Percentiles rank a stretch among this genome's conserved stretches.
These are phyloP conservation scores for Marmota monax DNA, from an alignment of 2,113 vertebrate species.

Conservation along the genomic window DNA sequence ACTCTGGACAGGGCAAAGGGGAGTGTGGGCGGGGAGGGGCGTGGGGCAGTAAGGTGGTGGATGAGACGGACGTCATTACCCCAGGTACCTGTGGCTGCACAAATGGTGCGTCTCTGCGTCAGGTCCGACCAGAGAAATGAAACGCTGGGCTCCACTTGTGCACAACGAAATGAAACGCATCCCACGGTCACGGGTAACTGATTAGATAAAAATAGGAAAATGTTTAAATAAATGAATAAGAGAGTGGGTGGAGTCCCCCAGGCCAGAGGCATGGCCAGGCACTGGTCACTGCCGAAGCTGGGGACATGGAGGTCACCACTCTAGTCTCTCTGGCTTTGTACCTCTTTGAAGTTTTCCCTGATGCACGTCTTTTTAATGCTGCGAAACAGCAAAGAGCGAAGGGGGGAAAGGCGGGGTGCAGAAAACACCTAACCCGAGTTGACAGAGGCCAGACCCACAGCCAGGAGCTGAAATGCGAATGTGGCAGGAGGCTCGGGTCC, in stretches of 20 bases:
- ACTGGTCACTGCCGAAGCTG: background rate
- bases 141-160: no score
- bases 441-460: background rate
- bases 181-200: no score
- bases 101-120: no score
- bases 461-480: background rate
- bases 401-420: fast-evolving
- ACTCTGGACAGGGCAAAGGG: no score
- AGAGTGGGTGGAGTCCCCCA: background rate
- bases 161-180: no score
- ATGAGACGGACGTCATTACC: no score
- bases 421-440: fast-evolving
- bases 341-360: background rate
- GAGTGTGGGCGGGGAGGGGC: no score
- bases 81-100: no score
- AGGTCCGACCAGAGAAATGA: no score
- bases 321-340: background rate
- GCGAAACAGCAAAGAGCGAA: background rate
- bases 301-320: background rate
- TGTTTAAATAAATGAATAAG: no score
- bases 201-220: no score
- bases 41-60: no score
- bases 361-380: background rate
- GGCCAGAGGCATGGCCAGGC: background rate
- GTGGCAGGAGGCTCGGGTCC: background rate